phyloP scores from a whole-genome alignment of 2,113 vertebrate species.

The Gambusia holbrooki region DNA sequence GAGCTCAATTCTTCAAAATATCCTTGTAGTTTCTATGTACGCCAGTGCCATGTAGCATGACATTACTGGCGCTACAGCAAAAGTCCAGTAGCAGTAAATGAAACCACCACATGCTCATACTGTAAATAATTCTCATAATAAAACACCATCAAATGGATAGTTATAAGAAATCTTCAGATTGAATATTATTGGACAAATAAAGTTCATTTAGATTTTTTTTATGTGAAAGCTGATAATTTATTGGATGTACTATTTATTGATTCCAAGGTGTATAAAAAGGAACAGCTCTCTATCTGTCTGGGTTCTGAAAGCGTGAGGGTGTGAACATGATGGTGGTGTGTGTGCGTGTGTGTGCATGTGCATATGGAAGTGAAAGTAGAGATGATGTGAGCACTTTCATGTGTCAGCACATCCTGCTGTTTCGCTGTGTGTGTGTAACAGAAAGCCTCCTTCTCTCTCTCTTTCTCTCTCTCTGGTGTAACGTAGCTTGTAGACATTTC shows the following conservation, averaged over 20 bases:
- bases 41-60: conserved; percentile 66
- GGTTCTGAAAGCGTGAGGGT: conserved; percentile 17
- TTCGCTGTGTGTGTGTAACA: conserved; percentile 61
- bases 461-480: conserved; percentile 62
- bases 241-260: conserved; percentile 72
- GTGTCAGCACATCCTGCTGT: conserved; percentile 64
- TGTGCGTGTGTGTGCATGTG: no score
- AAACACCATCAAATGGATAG: conserved; percentile 43
- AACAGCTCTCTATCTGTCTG: conserved; percentile 64
- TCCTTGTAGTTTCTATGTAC: conserved; percentile 19
- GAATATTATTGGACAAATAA: conserved; percentile 25
- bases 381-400: conserved; percentile 48
- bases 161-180: conserved; percentile 41
- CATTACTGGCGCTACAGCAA: conserved; percentile 51
- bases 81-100: conserved; percentile 52
- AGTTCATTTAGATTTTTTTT: conserved; percentile 39
- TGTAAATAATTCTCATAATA: conserved; percentile 33
- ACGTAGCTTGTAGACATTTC: conserved; percentile 72
- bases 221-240: conserved; percentile 58
- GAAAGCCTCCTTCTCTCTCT: conserved; percentile 32
- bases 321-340: conserved; percentile 26
- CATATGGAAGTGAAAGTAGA: conserved; percentile 47
- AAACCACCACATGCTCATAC: conserved; percentile 19
- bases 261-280: conserved; percentile 51
- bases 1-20: conserved; percentile 40